Evolutionary conservation across 1,140 invertebrate species (phyloP), one percentile per base, ranked within the genome.

Genomic region (Cotesia typhae): DNA sequence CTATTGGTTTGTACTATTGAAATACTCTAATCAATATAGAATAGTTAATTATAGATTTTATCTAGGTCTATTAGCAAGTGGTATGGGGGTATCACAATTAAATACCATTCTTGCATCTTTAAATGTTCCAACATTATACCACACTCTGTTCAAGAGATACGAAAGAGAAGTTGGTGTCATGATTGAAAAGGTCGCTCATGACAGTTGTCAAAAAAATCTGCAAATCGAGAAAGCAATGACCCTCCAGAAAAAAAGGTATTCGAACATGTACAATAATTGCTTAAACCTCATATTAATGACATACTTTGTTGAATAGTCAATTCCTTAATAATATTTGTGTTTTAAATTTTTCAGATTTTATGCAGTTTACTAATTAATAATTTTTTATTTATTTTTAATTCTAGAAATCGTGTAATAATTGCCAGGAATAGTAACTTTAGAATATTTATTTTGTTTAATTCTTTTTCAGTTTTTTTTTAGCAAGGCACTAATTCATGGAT

Each of bases 131-230:
- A 57, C 55, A 36, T n/a, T 69, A 7, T 59, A 57, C n/a, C 12
- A 20, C 4, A 41, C 51, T 69, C 52, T 59, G 36, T 59, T 36
- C 5, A 69, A 69, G 57, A 36, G 67, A 14, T 37, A 14, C 14
- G 67, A 69, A 59, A 55, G 36, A n/a, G 28, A 69, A 12, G 67
- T 37, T 9, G 67, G 67, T 14, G 6, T 38, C 1, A 12, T 12
- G 20, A 69, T 69, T 59, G 52, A 59, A 59, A 20, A 14, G 14
- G 7, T 69, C 4, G 67, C 67, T 4, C 10, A 69, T 5, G 51
- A 69, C 10, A 69, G 47, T 57, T 69, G 67, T 17, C 17, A 12
- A 37, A 17, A 69, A 38, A 69, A 59, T 59, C 3, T 69, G 7
- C 10, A 59, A 5, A 12, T 38, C 3, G 67, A 69, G 37, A 28